These are phyloP conservation scores for Podarcis raffonei DNA, from an alignment of 2,113 vertebrate species.

Conservation along the genomic window DNA sequence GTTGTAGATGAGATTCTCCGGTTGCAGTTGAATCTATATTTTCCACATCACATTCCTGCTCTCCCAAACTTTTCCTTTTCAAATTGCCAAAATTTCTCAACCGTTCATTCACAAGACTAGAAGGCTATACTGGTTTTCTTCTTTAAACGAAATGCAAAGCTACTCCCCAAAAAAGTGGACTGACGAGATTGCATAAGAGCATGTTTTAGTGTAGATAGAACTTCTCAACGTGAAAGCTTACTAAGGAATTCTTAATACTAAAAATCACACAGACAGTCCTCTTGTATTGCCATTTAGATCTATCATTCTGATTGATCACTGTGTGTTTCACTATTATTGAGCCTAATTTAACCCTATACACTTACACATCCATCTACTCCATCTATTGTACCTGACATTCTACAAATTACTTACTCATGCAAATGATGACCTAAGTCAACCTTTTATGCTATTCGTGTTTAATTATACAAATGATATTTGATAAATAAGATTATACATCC, in stretches of 20 bases:
- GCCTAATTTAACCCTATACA: slow-evolving; percentile 97
- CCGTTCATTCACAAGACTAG: slow-evolving; percentile 1
- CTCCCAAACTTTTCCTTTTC: neutral
- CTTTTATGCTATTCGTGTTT: slow-evolving; percentile 91
- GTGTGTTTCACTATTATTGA: slow-evolving; percentile 95
- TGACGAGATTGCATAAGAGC: slow-evolving; percentile 27
- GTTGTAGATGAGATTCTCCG: slow-evolving; percentile 15
- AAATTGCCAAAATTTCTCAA: neutral
- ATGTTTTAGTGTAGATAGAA: slow-evolving; percentile 55
- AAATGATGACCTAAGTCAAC: slow-evolving; percentile 92
- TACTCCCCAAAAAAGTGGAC: slow-evolving; percentile 9
- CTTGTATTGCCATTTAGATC: slow-evolving; percentile 95
- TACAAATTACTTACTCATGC: slow-evolving; percentile 99
- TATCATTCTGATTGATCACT: slow-evolving; percentile 99
- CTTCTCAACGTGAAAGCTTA: slow-evolving; percentile 68
- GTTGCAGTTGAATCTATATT: neutral
- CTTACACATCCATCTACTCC: slow-evolving; percentile 91
- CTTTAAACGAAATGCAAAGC: slow-evolving; percentile 31
- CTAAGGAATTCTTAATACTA: slow-evolving; percentile 71
- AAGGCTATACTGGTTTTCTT: neutral
- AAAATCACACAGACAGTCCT: slow-evolving; percentile 81
- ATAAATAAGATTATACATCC: slow-evolving; percentile 97
- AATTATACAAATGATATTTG: slow-evolving; percentile 98
- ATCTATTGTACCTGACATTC: slow-evolving; percentile 93
- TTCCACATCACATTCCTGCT: neutral